Evolutionary conservation across 2,888 invertebrate genomes (phyloP).

Genomic region (Dryocosmus kuriphilus): DNA sequence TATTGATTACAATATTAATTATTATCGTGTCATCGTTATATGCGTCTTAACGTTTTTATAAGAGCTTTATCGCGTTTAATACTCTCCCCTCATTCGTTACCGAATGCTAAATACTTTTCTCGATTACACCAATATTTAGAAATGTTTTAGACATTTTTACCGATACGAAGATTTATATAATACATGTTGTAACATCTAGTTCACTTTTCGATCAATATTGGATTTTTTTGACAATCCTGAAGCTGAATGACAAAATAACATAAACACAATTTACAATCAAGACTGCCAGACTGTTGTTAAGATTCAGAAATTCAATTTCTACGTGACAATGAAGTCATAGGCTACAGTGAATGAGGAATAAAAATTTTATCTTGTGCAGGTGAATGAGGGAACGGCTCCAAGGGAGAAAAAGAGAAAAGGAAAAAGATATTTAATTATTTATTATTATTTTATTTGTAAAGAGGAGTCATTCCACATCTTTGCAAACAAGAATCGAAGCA

Average conservation of each 20-base stretch:
- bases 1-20: conserved; percentile 45
- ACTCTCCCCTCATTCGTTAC: conserved; percentile 27
- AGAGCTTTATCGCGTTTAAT: conserved; percentile 50
- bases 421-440: conserved; percentile 2
- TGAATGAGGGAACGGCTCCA: background rate
- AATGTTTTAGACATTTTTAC: conserved; percentile 35
- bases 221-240: background rate
- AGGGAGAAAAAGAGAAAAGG: background rate
- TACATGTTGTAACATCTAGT: background rate
- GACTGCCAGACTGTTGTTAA: conserved; percentile 14
- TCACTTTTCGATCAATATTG: conserved; percentile 12
- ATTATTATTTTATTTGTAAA: conserved; percentile 14
- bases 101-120: conserved; percentile 41
- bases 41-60: conserved; percentile 59
- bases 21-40: conserved; percentile 41
- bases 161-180: conserved; percentile 14
- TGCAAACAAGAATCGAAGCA: background rate
- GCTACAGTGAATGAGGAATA: background rate
- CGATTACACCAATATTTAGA: conserved; percentile 37
- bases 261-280: conserved; percentile 1
- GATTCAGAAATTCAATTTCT: background rate
- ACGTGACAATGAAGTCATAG: background rate
- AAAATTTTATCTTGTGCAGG: background rate
- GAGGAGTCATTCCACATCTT: conserved; percentile 1
- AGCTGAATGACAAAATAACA: background rate